phyloP scores from a whole-genome alignment of 2,113 vertebrate species.

The Bambusicola thoracicus region DNA sequence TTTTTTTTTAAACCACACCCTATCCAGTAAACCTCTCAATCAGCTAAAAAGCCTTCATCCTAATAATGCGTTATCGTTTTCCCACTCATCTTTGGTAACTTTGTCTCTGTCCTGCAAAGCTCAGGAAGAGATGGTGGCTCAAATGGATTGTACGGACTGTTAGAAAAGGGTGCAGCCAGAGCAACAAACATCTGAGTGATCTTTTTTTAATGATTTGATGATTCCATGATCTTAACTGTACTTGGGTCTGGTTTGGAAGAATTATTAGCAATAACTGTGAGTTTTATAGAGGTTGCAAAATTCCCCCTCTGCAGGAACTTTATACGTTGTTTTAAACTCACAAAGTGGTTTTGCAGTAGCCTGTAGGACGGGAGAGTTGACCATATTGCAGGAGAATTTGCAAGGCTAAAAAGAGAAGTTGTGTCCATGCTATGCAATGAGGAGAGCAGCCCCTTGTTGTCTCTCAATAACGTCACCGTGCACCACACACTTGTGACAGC shows the following conservation, averaged over 20 bases:
- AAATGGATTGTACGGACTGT: neutral
- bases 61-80: neutral
- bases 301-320: neutral
- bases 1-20: neutral
- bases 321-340: neutral
- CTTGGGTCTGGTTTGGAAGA: neutral
- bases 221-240: neutral
- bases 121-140: neutral
- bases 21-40: neutral
- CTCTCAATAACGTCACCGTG: neutral
- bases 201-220: too few species aligned
- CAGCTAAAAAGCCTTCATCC: neutral
- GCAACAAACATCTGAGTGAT: neutral
- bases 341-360: neutral
- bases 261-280: neutral
- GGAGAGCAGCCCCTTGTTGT: neutral
- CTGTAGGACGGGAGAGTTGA: neutral
- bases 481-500: accelerated
- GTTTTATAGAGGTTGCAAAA: neutral
- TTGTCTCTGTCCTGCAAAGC: neutral
- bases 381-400: neutral
- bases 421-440: accelerated
- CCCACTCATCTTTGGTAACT: neutral
- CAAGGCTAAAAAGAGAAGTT: neutral
- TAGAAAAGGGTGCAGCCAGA: neutral